phyloP scores from a whole-genome alignment of 2,797 vertebrate genomes.

The Clarias fuscus region DNA sequence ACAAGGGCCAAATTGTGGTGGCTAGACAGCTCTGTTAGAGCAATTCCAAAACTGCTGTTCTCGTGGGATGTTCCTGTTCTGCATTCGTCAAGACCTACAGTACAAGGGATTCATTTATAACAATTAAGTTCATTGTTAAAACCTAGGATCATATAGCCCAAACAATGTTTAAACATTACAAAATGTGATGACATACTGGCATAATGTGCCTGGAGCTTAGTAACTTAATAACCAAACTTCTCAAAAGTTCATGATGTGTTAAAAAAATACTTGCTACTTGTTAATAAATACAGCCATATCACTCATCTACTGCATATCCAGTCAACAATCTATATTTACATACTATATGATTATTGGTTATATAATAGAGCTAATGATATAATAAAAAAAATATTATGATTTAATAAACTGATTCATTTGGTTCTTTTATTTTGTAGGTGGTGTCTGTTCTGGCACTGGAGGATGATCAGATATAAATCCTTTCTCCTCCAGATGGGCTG shows the following conservation, averaged over 20 bases:
- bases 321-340: background rate
- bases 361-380: background rate
- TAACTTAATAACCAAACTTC: background rate
- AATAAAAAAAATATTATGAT: background rate
- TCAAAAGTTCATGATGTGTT: background rate
- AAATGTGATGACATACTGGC: background rate
- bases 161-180: background rate
- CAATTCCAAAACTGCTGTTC: no score
- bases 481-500: constrained; percentile 34
- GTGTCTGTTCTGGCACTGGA: background rate
- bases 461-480: constrained; percentile 21
- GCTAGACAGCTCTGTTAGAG: no score
- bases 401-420: constrained; percentile 13
- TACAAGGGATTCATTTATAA: no score
- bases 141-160: background rate
- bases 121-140: background rate
- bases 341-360: background rate
- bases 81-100: no score
- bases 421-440: constrained; percentile 14
- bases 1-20: no score
- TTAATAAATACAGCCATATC: background rate
- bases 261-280: background rate
- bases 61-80: no score
- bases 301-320: background rate
- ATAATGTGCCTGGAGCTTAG: background rate